These are phyloP conservation scores for Passer domesticus DNA, from an alignment of 2,113 vertebrate species.

Conservation along the genomic window DNA sequence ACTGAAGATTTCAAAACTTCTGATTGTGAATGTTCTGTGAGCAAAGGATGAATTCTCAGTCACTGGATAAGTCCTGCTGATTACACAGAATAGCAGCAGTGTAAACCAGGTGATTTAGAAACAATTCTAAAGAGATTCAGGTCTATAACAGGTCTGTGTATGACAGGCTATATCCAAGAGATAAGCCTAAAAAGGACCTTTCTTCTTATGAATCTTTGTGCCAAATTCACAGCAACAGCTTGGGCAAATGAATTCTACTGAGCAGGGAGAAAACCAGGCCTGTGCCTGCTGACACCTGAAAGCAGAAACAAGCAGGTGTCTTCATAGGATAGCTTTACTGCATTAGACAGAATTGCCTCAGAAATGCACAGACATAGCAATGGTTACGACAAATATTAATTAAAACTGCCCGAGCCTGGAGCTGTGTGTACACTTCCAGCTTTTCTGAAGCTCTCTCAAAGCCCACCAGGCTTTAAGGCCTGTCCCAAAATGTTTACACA, in stretches of 20 bases:
- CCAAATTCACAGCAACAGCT: not conserved
- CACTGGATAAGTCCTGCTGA: not conserved
- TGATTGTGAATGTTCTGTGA: not conserved
- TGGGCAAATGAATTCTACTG: not conserved
- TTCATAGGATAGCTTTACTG: constrained; percentile 7
- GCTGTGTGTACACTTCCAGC: not conserved
- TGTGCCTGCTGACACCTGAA: not conserved
- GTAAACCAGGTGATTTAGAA: constrained; percentile 21
- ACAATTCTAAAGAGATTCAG: constrained; percentile 42
- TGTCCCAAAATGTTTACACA: not conserved
- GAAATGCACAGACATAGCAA: not conserved
- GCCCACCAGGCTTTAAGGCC: not conserved
- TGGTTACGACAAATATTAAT: not conserved
- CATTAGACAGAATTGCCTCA: not conserved
- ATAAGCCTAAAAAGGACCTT: not conserved
- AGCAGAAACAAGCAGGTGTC: constrained; percentile 44
- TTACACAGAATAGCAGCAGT: not conserved
- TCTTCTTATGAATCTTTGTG: not conserved
- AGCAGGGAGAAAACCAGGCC: not conserved
- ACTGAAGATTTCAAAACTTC: constrained; percentile 16
- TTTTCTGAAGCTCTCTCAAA: not conserved
- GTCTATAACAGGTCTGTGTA: not conserved
- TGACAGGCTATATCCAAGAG: constrained; percentile 1
- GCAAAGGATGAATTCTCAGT: not conserved
- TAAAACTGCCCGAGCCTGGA: not conserved